A percentile compares a stretch with the other conserved stretches of the same genome.
Conservation (phyloP, 2,888 invertebrate genomes). For the Melipona beecheii region DNA sequence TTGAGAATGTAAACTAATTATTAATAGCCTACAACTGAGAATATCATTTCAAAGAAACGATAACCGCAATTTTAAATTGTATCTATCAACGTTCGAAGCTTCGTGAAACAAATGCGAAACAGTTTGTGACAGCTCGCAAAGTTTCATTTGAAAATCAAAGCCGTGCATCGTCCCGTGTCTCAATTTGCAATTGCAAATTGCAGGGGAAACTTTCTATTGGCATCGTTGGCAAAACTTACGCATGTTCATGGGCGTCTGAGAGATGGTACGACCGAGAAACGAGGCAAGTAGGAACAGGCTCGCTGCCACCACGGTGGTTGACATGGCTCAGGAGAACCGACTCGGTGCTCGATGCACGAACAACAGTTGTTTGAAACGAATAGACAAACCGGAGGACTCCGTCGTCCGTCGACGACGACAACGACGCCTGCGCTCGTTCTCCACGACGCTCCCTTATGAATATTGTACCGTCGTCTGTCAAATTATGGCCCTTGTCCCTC, state of each 20-base stretch:
- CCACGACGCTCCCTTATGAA: slow-evolving; percentile 72
- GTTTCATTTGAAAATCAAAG: background rate
- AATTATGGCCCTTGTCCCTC: slow-evolving; percentile 74
- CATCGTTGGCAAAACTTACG: slow-evolving; percentile 67
- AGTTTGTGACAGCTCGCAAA: background rate
- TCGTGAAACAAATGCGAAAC: background rate
- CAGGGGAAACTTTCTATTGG: background rate
- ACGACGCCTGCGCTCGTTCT: slow-evolving; percentile 74
- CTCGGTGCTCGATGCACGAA: slow-evolving; percentile 60
- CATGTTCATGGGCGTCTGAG: slow-evolving; percentile 72
- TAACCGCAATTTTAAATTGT: background rate
- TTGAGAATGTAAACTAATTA: too few relatives aligned
- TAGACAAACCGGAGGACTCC: slow-evolving; percentile 39
- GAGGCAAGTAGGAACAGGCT: slow-evolving; percentile 48
- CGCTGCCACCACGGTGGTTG: slow-evolving; percentile 40
- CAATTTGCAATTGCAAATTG: background rate
- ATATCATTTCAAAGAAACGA: background rate
- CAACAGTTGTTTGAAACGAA: slow-evolving; percentile 60
- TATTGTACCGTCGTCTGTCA: slow-evolving; percentile 77
- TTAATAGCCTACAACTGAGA: background rate
- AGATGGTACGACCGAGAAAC: slow-evolving; percentile 48
- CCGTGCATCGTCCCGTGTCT: background rate
- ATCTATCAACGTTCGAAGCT: background rate
- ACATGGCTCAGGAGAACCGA: slow-evolving; percentile 62
- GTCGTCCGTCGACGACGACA: slow-evolving; percentile 41